Evolutionary conservation across 2,888 invertebrate species (phyloP), one percentile per base, ranked within the genome.

Genomic region (Macrosiphum euphorbiae): DNA sequence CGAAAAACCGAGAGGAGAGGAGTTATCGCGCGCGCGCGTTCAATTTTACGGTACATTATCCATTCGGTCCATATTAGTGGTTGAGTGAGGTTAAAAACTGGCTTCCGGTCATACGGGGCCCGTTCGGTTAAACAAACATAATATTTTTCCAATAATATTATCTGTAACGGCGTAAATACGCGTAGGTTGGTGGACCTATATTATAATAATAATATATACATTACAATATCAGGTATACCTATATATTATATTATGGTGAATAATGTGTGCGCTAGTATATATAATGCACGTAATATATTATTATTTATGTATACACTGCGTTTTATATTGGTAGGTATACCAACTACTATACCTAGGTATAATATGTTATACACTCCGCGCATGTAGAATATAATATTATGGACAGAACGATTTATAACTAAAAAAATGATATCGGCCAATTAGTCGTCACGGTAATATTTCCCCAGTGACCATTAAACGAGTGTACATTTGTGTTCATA

Each of bases 1-100:
- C 67, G 24, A n/a, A 67, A 87, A 78, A 92, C 28, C n/a, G n/a
- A 2, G 35, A 0, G 35, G 52, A 86, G 41, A 85, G 90, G 44
- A 91, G 55, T 78, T 78, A 78, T 78, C 78, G 35, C n/a, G n/a
- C n/a, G n/a, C 91, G 55, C 55, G 85, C 61, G 50, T 94, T 94
- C 90, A 90, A 94, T 94, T 94, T 94, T 94, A 94, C 47, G 93
- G 93, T 90, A 90, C 61, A 35, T 94, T 94, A 94, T 89, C 26
- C 93, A n/a, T 89, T 90, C 85, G 89, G 93, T 90, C 52, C 85
- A 55, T 55, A 94, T 90, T 61, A 87, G 41, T 58, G 58, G 58
- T 90, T 26, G 61, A 86, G 89, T 47, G 90, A 26, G 93, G 90
- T 50, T 94, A 35, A 28, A 90, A 90, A 90, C 89, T 61, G 93